A percentile compares a stretch with the other conserved stretches of the same genome.
Evolutionary conservation across 2,888 invertebrate genomes (phyloP).

Genomic region (Allophyes oxyacanthae): DNA sequence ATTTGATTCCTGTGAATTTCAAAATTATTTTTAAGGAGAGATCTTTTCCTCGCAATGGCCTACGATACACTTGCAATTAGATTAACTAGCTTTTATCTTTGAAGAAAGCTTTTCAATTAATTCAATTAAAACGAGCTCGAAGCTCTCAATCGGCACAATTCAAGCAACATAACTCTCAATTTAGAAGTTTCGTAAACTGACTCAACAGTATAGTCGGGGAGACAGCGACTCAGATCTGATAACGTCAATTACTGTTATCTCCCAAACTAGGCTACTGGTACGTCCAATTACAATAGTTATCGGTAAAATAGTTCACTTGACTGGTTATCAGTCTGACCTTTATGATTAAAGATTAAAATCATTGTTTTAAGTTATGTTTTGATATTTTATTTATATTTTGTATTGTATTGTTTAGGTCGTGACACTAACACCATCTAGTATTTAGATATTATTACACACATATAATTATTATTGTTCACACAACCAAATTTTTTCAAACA

Average conservation of each 20-base stretch:
- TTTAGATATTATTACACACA: too few relatives aligned
- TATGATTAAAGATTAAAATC: constrained; percentile 2
- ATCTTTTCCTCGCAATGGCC: too few relatives aligned
- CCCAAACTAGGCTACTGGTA: constrained; percentile 25
- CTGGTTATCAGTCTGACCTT: constrained; percentile 30
- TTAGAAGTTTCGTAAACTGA: constrained; percentile 37
- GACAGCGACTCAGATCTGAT: constrained; percentile 40
- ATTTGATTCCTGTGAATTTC: too few relatives aligned
- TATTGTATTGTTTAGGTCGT: too few relatives aligned
- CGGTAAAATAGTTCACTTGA: constrained; percentile 35
- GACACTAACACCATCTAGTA: too few relatives aligned
- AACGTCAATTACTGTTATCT: constrained; percentile 53
- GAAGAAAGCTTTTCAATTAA: constrained; percentile 41
- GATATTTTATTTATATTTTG: too few relatives aligned
- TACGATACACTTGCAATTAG: too few relatives aligned
- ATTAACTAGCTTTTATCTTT: constrained; percentile 9
- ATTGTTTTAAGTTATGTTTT: constrained; percentile 10
- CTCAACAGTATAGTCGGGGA: constrained; percentile 2
- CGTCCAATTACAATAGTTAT: constrained; percentile 42
- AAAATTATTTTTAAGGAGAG: too few relatives aligned
- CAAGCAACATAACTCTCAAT: constrained; percentile 43
- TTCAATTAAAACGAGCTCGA: constrained; percentile 39
- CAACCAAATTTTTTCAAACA: too few relatives aligned
- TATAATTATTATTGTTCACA: too few relatives aligned
- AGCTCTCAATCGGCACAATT: constrained; percentile 19